These are phyloP conservation scores for Drosophila setosimentum DNA, from an alignment of 2,888 invertebrate species.

Conservation along the genomic window DNA sequence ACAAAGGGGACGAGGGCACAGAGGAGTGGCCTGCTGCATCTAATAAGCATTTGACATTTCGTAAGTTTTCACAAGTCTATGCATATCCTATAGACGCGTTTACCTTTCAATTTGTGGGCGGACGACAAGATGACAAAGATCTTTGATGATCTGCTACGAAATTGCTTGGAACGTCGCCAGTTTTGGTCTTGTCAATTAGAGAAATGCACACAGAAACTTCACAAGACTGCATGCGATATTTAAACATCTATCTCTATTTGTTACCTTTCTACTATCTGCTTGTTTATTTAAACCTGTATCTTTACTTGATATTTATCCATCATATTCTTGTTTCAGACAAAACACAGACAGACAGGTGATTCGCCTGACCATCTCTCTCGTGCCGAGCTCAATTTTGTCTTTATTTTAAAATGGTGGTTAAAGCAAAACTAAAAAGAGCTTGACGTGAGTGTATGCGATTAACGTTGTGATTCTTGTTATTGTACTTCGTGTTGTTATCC, in stretches of 20 bases:
- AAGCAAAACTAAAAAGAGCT: slow-evolving; percentile 50
- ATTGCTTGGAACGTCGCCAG: slow-evolving; percentile 73
- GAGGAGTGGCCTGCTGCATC: slow-evolving; percentile 32
- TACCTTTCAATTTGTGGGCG: slow-evolving; percentile 60
- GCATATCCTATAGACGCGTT: slow-evolving; percentile 39
- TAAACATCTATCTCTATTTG: slow-evolving; percentile 12
- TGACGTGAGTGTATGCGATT: slow-evolving; percentile 84
- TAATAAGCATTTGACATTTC: slow-evolving; percentile 80
- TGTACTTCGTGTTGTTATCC: slow-evolving; percentile 22
- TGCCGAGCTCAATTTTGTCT: slow-evolving; percentile 60
- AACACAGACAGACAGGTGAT: slow-evolving; percentile 42
- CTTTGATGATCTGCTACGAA: slow-evolving; percentile 75
- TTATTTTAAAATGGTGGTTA: slow-evolving; percentile 66
- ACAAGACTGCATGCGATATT: slow-evolving; percentile 74
- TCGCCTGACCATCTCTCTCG: slow-evolving; percentile 51
- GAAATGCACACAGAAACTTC: slow-evolving; percentile 67
- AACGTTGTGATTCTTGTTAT: slow-evolving; percentile 41
- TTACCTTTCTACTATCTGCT: slow-evolving; percentile 20
- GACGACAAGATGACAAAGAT: slow-evolving; percentile 46
- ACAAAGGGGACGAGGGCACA: not conserved
- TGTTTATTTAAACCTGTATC: slow-evolving; percentile 36
- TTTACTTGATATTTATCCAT: not conserved
- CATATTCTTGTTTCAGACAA: not conserved
- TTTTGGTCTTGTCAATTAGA: slow-evolving; percentile 79
- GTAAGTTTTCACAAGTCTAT: slow-evolving; percentile 25